A percentile compares a stretch with the other conserved stretches of the same genome.
These are phyloP conservation scores for Chrysemys picta DNA, from an alignment of 2,113 vertebrate genomes.

Conservation along the genomic window DNA sequence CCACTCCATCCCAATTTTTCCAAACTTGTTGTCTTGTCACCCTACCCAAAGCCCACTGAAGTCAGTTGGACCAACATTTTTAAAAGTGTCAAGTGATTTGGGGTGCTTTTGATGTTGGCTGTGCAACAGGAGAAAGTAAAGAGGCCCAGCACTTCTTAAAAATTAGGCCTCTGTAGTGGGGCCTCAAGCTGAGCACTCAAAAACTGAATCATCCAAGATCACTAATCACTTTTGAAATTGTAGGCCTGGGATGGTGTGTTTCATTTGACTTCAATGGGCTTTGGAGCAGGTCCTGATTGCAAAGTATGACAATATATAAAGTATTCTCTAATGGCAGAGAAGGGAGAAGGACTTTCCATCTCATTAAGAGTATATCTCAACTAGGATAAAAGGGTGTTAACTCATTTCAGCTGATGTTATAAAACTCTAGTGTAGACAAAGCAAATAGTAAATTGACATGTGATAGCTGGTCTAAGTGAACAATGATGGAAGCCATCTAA, in stretches of 20 bases:
- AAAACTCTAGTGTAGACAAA: slow-evolving; percentile 16
- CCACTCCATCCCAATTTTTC: no score
- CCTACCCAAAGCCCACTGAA: neutral
- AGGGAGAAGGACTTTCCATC: slow-evolving; percentile 43
- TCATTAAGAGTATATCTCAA: slow-evolving; percentile 64
- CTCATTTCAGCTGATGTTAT: slow-evolving; percentile 42
- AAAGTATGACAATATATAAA: slow-evolving; percentile 1
- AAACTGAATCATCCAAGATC: neutral
- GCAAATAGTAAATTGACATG: slow-evolving; percentile 50
- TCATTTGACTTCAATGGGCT: neutral
- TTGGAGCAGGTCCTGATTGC: neutral
- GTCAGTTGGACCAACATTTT: neutral
- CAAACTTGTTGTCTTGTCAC: no score
- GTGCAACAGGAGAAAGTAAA: neutral
- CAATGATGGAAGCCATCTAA: slow-evolving; percentile 9
- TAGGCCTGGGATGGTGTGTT: neutral
- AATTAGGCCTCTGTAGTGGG: neutral
- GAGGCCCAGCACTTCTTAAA: neutral
- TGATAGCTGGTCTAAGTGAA: slow-evolving; percentile 24
- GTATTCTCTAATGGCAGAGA: slow-evolving; percentile 15
- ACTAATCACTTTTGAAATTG: neutral
- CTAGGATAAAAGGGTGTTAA: slow-evolving; percentile 41
- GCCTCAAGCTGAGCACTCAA: neutral
- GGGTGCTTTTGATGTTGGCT: neutral
- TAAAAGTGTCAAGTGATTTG: neutral